Evolutionary conservation across 2,888 invertebrate genomes (phyloP), one percentile per base, ranked within the genome.

Genomic region (Ganaspis brasiliensis): DNA sequence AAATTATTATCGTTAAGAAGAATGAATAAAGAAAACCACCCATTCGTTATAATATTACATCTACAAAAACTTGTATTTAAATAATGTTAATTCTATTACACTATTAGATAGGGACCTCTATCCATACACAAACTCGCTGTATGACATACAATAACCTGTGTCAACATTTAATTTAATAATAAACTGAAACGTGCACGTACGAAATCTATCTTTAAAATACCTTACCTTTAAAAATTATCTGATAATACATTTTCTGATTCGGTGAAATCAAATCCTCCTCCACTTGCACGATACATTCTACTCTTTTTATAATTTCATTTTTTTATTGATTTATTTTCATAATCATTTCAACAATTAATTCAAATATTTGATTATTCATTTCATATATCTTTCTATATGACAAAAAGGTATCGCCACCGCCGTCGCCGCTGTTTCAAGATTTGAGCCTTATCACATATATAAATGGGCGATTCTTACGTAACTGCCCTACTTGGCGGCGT

Each of bases 101-200:
- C 87, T 89, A 87, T 84, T 86, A 89, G 89, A 88, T 88, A 90
- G 90, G 88, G 88, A 90, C 86, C 90, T 88, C 89, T 89, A 84
- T 88, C 89, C 87, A 89, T 88, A 89, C 86, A 88, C 89, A 87
- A 82, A 89, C 88, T 90, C 88, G 85, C 88, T 91, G 89, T 90
- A 91, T 88, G 88, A 89, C 87, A 90, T 90, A 89, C 87, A 89
- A 89, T 90, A 90, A 89, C 86, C 89, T 89, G 88, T 91, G 90
- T 90, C 90, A 90, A 87, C 86, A 86, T 90, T 84, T 89, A 89
- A 91, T 90, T 91, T 91, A 91, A 91, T 91, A 90, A 90, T 88
- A 91, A 91, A 91, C 89, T 87, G 87, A 90, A 91, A 91, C 86
- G 87, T 90, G 91, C 91, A 91, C 88, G 89, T 91, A 90, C 89